Base-by-base conservation (phyloP, 2,113 vertebrate genomes). In the Upupa epops region DNA sequence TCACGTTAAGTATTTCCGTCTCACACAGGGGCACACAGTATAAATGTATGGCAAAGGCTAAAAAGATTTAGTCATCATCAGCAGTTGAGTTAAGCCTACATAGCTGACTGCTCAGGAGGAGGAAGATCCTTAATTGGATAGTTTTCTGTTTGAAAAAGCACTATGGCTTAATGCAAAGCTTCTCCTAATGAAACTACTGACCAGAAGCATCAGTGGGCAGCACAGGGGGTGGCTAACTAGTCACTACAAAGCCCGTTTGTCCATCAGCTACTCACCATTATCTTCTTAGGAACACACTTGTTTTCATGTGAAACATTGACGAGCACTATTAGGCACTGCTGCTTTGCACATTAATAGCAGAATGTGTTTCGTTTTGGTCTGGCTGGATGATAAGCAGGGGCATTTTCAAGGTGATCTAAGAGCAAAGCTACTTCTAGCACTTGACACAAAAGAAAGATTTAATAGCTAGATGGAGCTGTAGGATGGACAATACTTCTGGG, bases 391-490 rank as follows among this genome's bases (percentile, higher is more conserved):
- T 73, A 83, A 79, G 12, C 1, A 5, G 5, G 5, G 51, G 15
- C 18, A 28, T 73, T 93, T 94, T 76, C 78, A 92, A 93, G 84
- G 52, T 86, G 86, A 87, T 37, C 16, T 48, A 5, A 65, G 17
- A 9, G 4, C 51, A 90, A 73, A 11, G 32, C 63, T 76, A 24
- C 6, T 71, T 34, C 40, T n/a, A 55, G 10, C 0, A 0, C 46
- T 65, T 54, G 55, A 54, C 24, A 37, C n/a, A 48, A 65, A 52
- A 92, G n/a, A 46, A 37, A 52, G 34, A 17, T 4, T 90, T 84
- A 87, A 86, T 87, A 93, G 92, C 86, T 92, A 95, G 89, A 83
- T 87, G 81, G 78, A 95, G 81, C 84, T 92, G 56, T 63, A 87
- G 81, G 18, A 80, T 89, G 94, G 64, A 42, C 40, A 42, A 42